Percentiles rank a stretch among this genome's conserved stretches.
phyloP scores from a whole-genome alignment of 1,140 invertebrate species.

The Adelges cooleyi region DNA sequence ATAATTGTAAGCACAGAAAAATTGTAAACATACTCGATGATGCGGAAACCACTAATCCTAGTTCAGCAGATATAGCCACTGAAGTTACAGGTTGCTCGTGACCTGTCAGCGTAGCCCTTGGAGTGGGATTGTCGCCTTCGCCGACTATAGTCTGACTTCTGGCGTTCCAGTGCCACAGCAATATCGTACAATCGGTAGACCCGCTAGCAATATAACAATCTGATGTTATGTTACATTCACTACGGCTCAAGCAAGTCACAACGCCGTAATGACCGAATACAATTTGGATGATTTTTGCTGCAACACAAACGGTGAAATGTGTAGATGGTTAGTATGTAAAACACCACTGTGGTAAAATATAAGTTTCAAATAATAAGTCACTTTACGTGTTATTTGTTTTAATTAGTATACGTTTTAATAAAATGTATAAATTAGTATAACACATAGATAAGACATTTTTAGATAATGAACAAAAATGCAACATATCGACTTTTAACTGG shows the following conservation, averaged over 20 bases:
- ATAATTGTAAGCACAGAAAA: no score
- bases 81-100: constrained; percentile 91
- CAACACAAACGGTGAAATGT: constrained; percentile 37
- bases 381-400: neutral
- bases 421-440: neutral
- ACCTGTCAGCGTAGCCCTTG: constrained; percentile 89
- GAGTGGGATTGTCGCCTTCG: constrained; percentile 86
- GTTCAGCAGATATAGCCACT: constrained; percentile 92
- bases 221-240: constrained; percentile 95
- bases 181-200: constrained; percentile 91
- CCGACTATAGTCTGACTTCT: constrained; percentile 91
- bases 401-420: no score
- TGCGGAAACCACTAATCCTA: constrained; percentile 93
- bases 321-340: no score
- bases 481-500: no score
- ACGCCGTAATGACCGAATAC: constrained; percentile 98
- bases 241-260: constrained; percentile 90
- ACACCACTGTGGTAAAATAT: no score
- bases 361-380: neutral
- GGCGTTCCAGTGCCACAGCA: constrained; percentile 98
- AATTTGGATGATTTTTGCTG: constrained; percentile 95
- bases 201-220: constrained; percentile 98
- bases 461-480: neutral
- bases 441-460: neutral
- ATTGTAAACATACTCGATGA: constrained; percentile 57